These are phyloP conservation scores for Saccostrea echinata DNA, from an alignment of 1,140 invertebrate genomes.

Conservation along the genomic window DNA sequence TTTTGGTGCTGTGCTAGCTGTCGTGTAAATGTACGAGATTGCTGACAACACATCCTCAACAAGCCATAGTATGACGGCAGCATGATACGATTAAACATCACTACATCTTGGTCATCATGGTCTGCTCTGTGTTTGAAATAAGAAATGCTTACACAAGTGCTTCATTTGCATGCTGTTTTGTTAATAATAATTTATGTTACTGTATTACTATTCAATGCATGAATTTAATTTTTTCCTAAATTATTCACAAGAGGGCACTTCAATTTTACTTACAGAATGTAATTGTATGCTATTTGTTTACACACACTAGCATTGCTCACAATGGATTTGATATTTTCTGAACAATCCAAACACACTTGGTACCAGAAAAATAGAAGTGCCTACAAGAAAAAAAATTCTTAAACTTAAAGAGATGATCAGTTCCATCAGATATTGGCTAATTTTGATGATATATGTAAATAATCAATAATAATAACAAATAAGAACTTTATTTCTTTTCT, in stretches of 20 bases:
- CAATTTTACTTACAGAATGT: constrained; percentile 91
- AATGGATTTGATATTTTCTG: constrained; percentile 93
- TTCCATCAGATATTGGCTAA: too few species aligned
- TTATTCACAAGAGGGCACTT: too few species aligned
- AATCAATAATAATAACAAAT: too few species aligned
- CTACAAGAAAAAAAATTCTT: constrained; percentile 80
- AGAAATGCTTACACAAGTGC: neutral
- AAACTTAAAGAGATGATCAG: too few species aligned
- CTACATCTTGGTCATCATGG: constrained; percentile 96
- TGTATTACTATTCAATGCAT: too few species aligned
- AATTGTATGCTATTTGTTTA: constrained; percentile 97
- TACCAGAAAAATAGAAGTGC: constrained; percentile 95
- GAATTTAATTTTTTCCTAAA: too few species aligned
- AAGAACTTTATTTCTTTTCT: neutral
- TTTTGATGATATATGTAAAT: too few species aligned
- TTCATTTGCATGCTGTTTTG: neutral
- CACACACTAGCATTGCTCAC: constrained; percentile 90
- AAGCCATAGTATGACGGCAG: constrained; percentile 96
- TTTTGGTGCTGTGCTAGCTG: constrained; percentile 95
- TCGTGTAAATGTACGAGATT: constrained; percentile 90
- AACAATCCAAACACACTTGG: constrained; percentile 93
- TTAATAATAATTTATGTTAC: too few species aligned
- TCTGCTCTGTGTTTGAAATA: constrained; percentile 84
- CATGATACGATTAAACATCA: constrained; percentile 95
- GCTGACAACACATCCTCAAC: constrained; percentile 92